Base-by-base conservation (phyloP, 2,888 invertebrate genomes). In the Synanthedon vespiformis region DNA sequence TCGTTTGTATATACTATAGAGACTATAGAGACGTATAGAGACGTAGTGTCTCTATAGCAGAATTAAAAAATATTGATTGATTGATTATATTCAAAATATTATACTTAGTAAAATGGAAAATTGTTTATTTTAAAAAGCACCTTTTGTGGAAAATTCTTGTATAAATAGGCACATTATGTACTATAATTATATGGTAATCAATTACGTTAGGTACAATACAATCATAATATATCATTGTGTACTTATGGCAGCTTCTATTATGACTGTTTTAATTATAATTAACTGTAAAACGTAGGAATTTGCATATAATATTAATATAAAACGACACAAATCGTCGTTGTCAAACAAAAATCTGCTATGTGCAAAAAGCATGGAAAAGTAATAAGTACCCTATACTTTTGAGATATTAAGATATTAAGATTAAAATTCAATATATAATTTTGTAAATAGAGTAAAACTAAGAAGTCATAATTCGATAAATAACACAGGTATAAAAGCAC, bases 101-200 rank as follows among this genome's bases (percentile, higher is more conserved):
- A 16, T 62, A n/a, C n/a, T n/a, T n/a, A 64, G 61, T 61, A 61
- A 56, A 60, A 62, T 65, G 57, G 58, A n/a, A 13, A 44, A 14
- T 34, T 34, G 34, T 8, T 34, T 34, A 34, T 34, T 34, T 34
- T 10, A 55, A 60, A 60, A 72, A 80, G 81, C 83, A 83, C 81
- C 83, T 68, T 57, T 57, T 51, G 22, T 53, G 66, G 73, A 67
- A 77, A 77, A 74, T 70, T 61, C 44, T 56, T 48, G 53, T 64
- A 68, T 65, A 69, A 66, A 79, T 72, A 81, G 81, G 80, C 83
- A 83, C 81, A 67, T 74, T 61, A 56, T 67, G 56, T 59, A 69
- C 60, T 62, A 60, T 60, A 55, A 52, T 63, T 51, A 52, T 52
- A 47, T 55, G 57, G 56, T 58, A 57, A 59, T 54, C 6, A 11